Evolutionary conservation across 2,888 invertebrate genomes (phyloP), one percentile per base, ranked within the genome.

Genomic region (Erebia epiphron): DNA sequence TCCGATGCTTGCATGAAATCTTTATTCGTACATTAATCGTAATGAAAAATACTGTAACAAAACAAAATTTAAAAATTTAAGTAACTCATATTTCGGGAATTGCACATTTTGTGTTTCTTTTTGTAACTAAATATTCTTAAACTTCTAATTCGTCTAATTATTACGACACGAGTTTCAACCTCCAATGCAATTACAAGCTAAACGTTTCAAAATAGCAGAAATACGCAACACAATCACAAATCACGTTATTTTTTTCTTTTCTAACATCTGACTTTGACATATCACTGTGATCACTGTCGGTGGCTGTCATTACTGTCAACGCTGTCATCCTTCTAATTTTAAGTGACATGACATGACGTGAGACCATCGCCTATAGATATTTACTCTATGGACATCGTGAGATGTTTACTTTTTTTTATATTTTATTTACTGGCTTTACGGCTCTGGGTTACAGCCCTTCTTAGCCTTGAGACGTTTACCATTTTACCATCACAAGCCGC

Each of bases 1-100:
- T 72, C 68, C 63, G 57, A 54, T 18, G 50, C 41, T 41, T 43
- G 50, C 58, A 64, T 16, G 26, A 21, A 49, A 60, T 49, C 41
- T 56, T 64, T 18, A 43, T 21, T 49, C n/a, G n/a, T n/a, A n/a
- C n/a, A n/a, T n/a, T n/a, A n/a, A n/a, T 16, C 14, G 43, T 13
- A 21, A n/a, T 8, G 9, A 26, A 50, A 9, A 46, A 46, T 43
- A 18, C 11, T 11, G 11, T 18, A 13, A 41, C 56, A 8, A 13
- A 14, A 50, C 46, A 46, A 13, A 46, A 46, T 46, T 46, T 46
- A 13, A 46, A 43, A 43, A 11, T 54, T 54, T 65, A 14, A 50
- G 0, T 11, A 41, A 41, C 41, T 9, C 41, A 26, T 65, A 54
- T 13, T 18, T 26, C 21, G 18, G 13, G 52, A 52, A 49, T 35